These are phyloP conservation scores for Actinemys pallida DNA, from an alignment of 2,113 vertebrate species.

Conservation along the genomic window DNA sequence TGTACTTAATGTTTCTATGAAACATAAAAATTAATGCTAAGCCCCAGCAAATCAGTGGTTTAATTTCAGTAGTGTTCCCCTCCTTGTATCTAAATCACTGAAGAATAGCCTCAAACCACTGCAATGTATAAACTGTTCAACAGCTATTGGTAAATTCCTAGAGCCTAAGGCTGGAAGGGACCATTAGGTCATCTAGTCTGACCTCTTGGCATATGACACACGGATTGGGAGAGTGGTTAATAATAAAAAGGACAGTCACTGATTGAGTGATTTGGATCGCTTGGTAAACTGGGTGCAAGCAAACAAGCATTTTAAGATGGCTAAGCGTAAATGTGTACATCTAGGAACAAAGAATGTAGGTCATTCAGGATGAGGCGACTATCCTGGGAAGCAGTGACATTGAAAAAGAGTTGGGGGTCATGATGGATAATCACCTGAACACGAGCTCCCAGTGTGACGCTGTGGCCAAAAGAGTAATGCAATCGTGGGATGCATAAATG, in stretches of 20 bases:
- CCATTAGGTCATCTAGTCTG: not conserved
- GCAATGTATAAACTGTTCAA: slow-evolving; percentile 3
- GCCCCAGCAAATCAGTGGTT: not conserved
- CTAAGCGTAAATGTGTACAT: not conserved
- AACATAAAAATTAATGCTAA: not conserved
- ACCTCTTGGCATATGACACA: not conserved
- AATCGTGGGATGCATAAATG: not conserved
- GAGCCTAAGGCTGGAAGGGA: not conserved
- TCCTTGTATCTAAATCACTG: slow-evolving; percentile 13
- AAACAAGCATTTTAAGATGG: not conserved
- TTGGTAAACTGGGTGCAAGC: not conserved
- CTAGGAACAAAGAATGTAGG: not conserved
- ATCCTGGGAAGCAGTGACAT: not conserved
- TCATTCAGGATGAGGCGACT: not conserved
- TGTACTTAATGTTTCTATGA: not conserved
- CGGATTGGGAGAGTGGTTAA: not conserved
- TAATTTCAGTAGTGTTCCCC: slow-evolving; percentile 36
- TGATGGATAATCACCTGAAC: not conserved
- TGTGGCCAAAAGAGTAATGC: not conserved
- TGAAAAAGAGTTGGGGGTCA: not conserved
- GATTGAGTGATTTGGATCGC: no score
- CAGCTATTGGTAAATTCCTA: not conserved
- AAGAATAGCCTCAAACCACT: slow-evolving; percentile 13
- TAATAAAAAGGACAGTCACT: not conserved
- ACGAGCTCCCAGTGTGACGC: not conserved